Evolutionary conservation across 2,797 vertebrate species (phyloP).

Genomic region (Scomberomorus guttatus): DNA sequence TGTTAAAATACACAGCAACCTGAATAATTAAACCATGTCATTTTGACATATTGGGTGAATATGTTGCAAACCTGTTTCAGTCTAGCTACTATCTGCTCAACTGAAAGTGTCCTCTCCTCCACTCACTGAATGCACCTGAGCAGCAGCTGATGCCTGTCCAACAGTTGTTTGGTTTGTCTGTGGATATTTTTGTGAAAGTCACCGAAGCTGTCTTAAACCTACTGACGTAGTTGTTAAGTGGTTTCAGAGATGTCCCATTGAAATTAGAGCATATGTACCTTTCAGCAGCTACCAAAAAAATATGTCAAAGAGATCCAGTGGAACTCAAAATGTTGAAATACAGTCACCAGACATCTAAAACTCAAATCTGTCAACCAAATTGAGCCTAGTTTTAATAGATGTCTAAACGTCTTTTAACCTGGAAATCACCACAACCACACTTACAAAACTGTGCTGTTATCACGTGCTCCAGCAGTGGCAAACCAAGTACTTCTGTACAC

Average conservation of each 20-base stretch:
- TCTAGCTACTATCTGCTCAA: not conserved
- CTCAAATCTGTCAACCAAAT: too few species aligned
- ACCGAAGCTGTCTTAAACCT: not conserved
- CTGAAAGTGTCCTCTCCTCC: not conserved
- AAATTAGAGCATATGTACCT: not conserved
- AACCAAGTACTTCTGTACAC: not conserved
- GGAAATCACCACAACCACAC: too few species aligned
- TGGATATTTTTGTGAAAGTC: not conserved
- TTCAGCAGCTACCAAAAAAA: not conserved
- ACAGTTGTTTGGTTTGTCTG: not conserved
- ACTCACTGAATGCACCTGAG: not conserved
- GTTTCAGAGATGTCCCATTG: not conserved
- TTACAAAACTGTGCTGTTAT: too few species aligned
- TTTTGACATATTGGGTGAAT: slow-evolving; percentile 3
- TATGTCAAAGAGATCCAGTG: not conserved
- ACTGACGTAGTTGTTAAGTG: not conserved
- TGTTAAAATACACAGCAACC: not conserved
- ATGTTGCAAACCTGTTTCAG: not conserved
- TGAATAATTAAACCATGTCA: not conserved
- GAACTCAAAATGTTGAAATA: too few species aligned
- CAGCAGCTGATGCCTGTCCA: too few species aligned
- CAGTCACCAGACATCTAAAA: too few species aligned
- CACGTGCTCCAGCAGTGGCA: too few species aligned
- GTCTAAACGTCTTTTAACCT: too few species aligned
- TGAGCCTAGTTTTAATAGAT: too few species aligned